Evolutionary conservation across 2,113 vertebrate species (phyloP), one percentile per base, ranked within the genome.

Genomic region (Saimiri boliviensis): DNA sequence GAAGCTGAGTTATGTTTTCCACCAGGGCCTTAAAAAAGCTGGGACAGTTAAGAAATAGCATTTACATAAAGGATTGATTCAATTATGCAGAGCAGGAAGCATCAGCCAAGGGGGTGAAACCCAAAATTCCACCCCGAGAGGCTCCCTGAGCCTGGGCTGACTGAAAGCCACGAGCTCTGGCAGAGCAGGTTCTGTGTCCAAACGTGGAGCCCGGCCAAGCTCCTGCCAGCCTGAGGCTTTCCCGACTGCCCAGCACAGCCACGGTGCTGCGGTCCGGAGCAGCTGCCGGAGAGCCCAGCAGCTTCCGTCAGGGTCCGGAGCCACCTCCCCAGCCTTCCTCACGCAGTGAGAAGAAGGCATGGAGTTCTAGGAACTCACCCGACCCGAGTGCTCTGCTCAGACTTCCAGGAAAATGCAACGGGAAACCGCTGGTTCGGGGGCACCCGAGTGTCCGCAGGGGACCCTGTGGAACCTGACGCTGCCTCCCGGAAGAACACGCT

Each of bases 351-450:
- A 8, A 16, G 66, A 37, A 35, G 40, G 27, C 30, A 17, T 17
- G n/a, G 17, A 27, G 52, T 94, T 90, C 87, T 85, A 86, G 80
- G 94, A 96, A 87, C 60, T 71, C 68, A 40, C 58, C 25, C 3
- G 73, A 6, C 60, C 60, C 12, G 42, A 54, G 32, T 8, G 7
- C 58, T 81, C 66, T 8, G 74, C 42, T 52, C 76, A 1, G 19
- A 47, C 14, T 80, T 89, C 90, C 82, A 63, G 37, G 93, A 86
- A 91, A 52, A 74, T 2, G 11, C 35, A 14, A 8, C 37, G 1
- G 1, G 8, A 47, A 1, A 20, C 9, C 13, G 5, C 20, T 40
- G 21, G 16, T 66, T 88, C 76, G 83, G n/a, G 56, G n/a, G 56
- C 32, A 9, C 35, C 58, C 4, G 3, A 6, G 45, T 2, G 5